Evolutionary conservation across 2,888 invertebrate genomes (phyloP), one percentile per base, ranked within the genome.

Genomic region (Orthonevra nobilis): DNA sequence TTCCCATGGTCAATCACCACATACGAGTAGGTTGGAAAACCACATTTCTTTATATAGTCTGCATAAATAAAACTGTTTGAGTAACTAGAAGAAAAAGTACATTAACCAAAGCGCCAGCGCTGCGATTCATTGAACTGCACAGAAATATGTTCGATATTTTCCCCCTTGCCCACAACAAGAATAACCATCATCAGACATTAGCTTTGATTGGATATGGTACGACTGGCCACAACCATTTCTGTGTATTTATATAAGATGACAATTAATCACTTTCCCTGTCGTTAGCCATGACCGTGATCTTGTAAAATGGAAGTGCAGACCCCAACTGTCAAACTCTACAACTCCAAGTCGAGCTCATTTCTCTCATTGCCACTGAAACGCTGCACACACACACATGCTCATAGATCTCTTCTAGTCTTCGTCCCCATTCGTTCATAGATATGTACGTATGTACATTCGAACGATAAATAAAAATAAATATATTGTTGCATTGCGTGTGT

Each of bases 231-330:
- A 54, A 70, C 60, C 54, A 66, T 60, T 64, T 66, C 42, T 60
- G 32, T 34, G 44, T 66, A n/a, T n/a, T 73, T 54, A 73, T 73
- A 68, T 73, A 73, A 73, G 66, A 68, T 36, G 28, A 73, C 73
- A 79, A 79, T 73, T 79, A 69, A 81, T 79, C 81, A 82, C 81
- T 82, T 82, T 81, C 82, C 64, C 81, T 81, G 77, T 82, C 81
- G 72, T 60, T 75, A 81, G 69, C 82, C 81, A 54, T 81, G 82
- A 81, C 82, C 82, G 81, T 82, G 82, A 82, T 82, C 82, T 82
- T 82, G 82, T 61, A 68, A 81, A 74, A 77, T 81, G 46, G 54
- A 70, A 75, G 66, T 73, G 54, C 52, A 28, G 63, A 68, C 68
- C n/a, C n/a, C n/a, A n/a, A n/a, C n/a, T n/a, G n/a, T n/a, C n/a